Evolutionary conservation across 2,888 invertebrate species (phyloP).

Genomic region (Himalopsyche tibetana): DNA sequence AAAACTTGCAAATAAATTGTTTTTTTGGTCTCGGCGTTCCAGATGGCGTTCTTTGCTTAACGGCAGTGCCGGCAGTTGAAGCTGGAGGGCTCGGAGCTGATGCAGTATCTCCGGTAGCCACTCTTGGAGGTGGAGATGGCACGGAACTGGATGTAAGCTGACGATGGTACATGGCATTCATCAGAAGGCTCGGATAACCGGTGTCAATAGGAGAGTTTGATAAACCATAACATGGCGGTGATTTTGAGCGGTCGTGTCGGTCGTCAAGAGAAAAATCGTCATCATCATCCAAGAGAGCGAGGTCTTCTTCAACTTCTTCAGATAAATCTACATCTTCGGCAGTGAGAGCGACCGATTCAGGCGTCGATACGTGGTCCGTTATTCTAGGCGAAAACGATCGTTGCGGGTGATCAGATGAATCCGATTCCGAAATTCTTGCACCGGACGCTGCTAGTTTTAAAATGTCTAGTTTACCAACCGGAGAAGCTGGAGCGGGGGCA

Average conservation of each 20-base stretch:
- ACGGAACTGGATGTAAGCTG: conserved; percentile 75
- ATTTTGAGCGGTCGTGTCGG: conserved; percentile 73
- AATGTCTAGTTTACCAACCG: conserved; percentile 80
- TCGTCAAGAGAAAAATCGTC: conserved; percentile 82
- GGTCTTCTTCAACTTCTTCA: conserved; percentile 85
- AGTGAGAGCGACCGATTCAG: conserved; percentile 74
- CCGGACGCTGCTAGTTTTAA: conserved; percentile 80
- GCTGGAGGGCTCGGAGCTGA: conserved; percentile 70
- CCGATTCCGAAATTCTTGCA: conserved; percentile 76
- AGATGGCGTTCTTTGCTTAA: conserved; percentile 73
- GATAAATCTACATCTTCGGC: conserved; percentile 82
- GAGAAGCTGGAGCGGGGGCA: conserved; percentile 73
- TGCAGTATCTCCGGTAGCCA: conserved; percentile 73
- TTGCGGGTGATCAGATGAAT: conserved; percentile 71
- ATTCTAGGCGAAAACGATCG: conserved; percentile 74
- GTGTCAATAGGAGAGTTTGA: conserved; percentile 80
- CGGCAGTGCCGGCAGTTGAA: conserved; percentile 73
- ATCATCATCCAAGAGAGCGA: conserved; percentile 85
- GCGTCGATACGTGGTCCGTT: conserved; percentile 75
- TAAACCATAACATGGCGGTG: conserved; percentile 72
- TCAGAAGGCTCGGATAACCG: conserved; percentile 82
- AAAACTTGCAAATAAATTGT: conserved; percentile 99
- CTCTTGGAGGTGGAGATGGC: conserved; percentile 74
- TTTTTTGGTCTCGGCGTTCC: conserved; percentile 93
- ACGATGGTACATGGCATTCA: conserved; percentile 82